A percentile compares a stretch with the other conserved stretches of the same genome.
Conservation (phyloP, 1,140 invertebrate genomes). For the Scaptomyza graminum region DNA sequence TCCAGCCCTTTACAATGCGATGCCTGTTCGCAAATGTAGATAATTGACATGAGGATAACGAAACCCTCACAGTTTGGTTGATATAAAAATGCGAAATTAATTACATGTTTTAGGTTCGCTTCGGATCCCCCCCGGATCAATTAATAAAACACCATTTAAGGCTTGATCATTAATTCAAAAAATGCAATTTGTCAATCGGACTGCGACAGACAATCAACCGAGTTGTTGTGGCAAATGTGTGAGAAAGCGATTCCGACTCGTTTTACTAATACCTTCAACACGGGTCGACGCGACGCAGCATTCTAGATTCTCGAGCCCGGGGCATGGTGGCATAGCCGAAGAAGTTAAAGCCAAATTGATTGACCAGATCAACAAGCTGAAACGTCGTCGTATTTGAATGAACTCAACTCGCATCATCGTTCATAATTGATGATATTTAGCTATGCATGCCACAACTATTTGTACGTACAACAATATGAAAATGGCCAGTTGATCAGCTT, state of each 20-base stretch:
- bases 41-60: constrained; percentile 32
- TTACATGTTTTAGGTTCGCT: constrained; percentile 64
- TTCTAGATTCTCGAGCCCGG: constrained; percentile 25
- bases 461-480: constrained; percentile 36
- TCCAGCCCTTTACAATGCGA: constrained; percentile 1
- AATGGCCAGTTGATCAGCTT: constrained; percentile 43
- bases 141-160: constrained; percentile 79
- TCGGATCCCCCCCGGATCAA: constrained; percentile 58
- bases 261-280: constrained; percentile 57
- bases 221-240: constrained; percentile 51
- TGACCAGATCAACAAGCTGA: constrained; percentile 60
- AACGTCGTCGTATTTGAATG: constrained; percentile 57
- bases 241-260: constrained; percentile 67
- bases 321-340: constrained; percentile 13
- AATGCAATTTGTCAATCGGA: constrained; percentile 77
- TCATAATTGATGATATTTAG: constrained; percentile 76
- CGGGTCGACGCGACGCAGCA: constrained; percentile 1
- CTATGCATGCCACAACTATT: constrained; percentile 21
- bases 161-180: constrained; percentile 67
- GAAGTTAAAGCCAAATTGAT: constrained; percentile 72
- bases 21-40: constrained; percentile 27
- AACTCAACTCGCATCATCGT: constrained; percentile 56
- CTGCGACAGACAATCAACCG: constrained; percentile 31
- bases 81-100: constrained; percentile 71
- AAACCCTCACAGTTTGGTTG: neutral